A percentile compares a stretch with the other conserved stretches of the same genome.
Evolutionary conservation across 2,113 vertebrate species (phyloP).

Genomic region (Calidris pugnax): DNA sequence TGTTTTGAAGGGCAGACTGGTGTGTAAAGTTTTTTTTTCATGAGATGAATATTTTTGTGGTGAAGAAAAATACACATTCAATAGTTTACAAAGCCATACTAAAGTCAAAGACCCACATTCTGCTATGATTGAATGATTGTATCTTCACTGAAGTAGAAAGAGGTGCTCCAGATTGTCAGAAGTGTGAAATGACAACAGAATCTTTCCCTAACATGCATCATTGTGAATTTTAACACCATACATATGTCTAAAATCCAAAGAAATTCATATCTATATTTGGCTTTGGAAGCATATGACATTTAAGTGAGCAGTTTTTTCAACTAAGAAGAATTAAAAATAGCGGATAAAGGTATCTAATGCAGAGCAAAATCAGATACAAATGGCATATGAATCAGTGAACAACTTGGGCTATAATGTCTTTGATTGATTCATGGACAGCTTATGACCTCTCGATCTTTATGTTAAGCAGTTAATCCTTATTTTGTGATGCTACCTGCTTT

Average conservation of each 20-base stretch:
- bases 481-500: background rate
- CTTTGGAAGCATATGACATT: constrained; percentile 53
- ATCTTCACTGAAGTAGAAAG: constrained; percentile 4
- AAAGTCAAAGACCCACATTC: background rate
- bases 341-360: constrained; percentile 15
- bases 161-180: constrained; percentile 48
- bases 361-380: constrained; percentile 39
- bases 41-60: background rate
- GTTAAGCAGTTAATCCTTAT: background rate
- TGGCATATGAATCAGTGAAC: constrained; percentile 2
- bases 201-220: constrained; percentile 37
- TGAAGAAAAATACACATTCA: background rate
- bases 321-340: constrained; percentile 53
- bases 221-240: constrained; percentile 58
- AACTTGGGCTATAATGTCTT: background rate
- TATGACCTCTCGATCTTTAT: background rate
- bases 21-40: background rate
- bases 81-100: background rate
- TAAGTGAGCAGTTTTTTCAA: constrained; percentile 49
- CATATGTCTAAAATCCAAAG: constrained; percentile 54
- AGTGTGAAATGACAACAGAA: constrained; percentile 48
- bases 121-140: background rate
- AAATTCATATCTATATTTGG: constrained; percentile 52
- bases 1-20: background rate
- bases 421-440: background rate